Evolutionary conservation across 1,140 invertebrate species (phyloP).

Genomic region (Calephelis virginiensis): DNA sequence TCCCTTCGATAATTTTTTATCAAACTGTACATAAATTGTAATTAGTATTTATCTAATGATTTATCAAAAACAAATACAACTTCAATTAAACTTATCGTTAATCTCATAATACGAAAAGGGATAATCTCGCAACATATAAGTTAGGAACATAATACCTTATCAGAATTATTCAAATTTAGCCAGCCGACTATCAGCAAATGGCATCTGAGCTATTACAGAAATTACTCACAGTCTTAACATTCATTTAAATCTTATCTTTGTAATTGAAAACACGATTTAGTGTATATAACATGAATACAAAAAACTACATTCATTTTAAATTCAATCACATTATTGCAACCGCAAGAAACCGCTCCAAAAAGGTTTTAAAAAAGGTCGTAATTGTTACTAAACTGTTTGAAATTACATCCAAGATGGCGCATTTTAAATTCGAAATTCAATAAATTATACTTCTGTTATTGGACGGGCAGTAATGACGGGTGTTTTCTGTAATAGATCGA

Average conservation of each 20-base stretch:
- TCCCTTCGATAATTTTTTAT: no score
- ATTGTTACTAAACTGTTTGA: conserved; percentile 38
- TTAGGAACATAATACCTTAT: conserved; percentile 10
- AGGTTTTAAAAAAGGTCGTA: conserved; percentile 29
- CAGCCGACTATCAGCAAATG: conserved; percentile 36
- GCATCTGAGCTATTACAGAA: conserved; percentile 40
- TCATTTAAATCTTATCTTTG: conserved; percentile 53
- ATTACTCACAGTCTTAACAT: conserved; percentile 36
- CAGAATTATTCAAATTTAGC: conserved; percentile 25
- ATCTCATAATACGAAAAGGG: not conserved
- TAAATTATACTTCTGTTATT: conserved; percentile 59
- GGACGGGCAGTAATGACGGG: conserved; percentile 47
- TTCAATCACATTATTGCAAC: conserved; percentile 14
- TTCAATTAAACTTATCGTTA: not conserved
- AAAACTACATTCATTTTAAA: conserved; percentile 33
- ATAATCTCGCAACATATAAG: conserved; percentile 2
- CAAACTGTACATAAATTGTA: not conserved
- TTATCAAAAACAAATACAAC: not conserved
- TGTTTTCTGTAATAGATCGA: conserved; percentile 62
- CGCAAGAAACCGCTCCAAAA: conserved; percentile 26
- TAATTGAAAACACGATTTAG: conserved; percentile 65
- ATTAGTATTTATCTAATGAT: not conserved
- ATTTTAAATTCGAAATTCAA: conserved; percentile 55
- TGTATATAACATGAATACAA: conserved; percentile 55
- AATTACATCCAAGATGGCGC: conserved; percentile 42